Conservation (phyloP, 2,888 invertebrate species). For the Tridacna gigas region DNA sequence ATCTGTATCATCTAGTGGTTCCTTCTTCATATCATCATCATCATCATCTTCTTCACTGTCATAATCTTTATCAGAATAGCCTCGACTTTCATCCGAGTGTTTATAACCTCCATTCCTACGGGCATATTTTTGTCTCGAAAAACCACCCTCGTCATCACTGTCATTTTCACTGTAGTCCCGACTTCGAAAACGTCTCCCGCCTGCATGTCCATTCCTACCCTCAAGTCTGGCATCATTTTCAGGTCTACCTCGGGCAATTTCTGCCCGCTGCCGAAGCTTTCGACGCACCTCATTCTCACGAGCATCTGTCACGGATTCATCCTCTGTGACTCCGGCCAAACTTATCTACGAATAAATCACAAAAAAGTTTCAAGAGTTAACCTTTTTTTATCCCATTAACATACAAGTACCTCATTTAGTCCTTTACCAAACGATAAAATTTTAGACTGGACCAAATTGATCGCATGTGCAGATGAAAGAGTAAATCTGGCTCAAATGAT, state of each 20-base stretch:
- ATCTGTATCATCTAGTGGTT: constrained; percentile 52
- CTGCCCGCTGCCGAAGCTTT: constrained; percentile 51
- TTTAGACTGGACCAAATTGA: too few relatives aligned
- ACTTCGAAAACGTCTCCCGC: constrained; percentile 26
- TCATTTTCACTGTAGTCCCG: constrained; percentile 55
- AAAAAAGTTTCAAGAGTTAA: too few relatives aligned
- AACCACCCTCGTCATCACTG: constrained; percentile 54
- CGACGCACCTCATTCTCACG: constrained; percentile 38
- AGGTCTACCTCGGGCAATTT: constrained; percentile 54
- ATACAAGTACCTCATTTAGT: too few relatives aligned
- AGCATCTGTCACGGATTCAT: constrained; percentile 55
- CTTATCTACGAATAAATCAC: constrained; percentile 35
- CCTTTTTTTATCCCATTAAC: too few relatives aligned
- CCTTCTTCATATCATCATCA: constrained; percentile 62
- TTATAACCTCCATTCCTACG: constrained; percentile 62
- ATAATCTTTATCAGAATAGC: constrained; percentile 54
- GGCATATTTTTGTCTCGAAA: constrained; percentile 20
- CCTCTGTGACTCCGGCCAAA: constrained; percentile 61
- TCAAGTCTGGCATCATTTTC: constrained; percentile 50
- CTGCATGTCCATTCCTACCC: constrained; percentile 57
- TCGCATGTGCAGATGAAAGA: too few relatives aligned
- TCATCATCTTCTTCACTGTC: constrained; percentile 69
- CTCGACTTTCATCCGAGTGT: constrained; percentile 56
- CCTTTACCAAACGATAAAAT: too few relatives aligned
- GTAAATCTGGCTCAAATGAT: too few relatives aligned